These are phyloP conservation scores for Matsumurasca onukii DNA, from an alignment of 1,140 invertebrate species.

Conservation along the genomic window DNA sequence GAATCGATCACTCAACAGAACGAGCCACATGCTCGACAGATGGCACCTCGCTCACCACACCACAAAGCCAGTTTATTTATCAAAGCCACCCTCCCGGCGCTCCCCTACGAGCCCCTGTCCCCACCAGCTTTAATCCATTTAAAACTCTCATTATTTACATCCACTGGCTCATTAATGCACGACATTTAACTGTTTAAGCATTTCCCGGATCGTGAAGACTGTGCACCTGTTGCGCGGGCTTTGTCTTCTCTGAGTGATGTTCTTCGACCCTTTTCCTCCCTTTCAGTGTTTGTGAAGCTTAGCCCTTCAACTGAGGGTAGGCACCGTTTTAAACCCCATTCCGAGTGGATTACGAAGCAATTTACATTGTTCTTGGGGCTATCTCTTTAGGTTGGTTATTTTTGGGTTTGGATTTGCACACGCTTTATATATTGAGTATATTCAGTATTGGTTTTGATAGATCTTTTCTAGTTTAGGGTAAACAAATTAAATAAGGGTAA, in stretches of 20 bases:
- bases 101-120: conserved; percentile 5
- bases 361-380: not conserved
- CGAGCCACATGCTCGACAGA: not conserved
- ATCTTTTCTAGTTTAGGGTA: too few relatives aligned
- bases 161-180: conserved; percentile 11
- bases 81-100: not conserved
- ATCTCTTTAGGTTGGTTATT: not conserved
- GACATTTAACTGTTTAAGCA: conserved; percentile 18
- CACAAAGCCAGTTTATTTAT: conserved; percentile 23
- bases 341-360: conserved; percentile 2
- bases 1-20: not conserved
- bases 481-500: too few relatives aligned
- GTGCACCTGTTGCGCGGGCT: not conserved
- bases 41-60: conserved; percentile 7
- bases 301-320: not conserved
- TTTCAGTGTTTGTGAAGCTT: too few relatives aligned
- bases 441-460: too few relatives aligned
- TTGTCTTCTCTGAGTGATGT: conserved; percentile 2
- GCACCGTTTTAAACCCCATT: conserved; percentile 7
- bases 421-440: too few relatives aligned
- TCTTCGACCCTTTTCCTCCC: not conserved
- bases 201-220: conserved; percentile 17
- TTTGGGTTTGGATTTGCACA: too few relatives aligned
- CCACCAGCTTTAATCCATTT: conserved; percentile 26
- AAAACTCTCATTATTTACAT: conserved; percentile 23